Conservation (phyloP, 2,113 vertebrate species). For the Pachyramphus minor region DNA sequence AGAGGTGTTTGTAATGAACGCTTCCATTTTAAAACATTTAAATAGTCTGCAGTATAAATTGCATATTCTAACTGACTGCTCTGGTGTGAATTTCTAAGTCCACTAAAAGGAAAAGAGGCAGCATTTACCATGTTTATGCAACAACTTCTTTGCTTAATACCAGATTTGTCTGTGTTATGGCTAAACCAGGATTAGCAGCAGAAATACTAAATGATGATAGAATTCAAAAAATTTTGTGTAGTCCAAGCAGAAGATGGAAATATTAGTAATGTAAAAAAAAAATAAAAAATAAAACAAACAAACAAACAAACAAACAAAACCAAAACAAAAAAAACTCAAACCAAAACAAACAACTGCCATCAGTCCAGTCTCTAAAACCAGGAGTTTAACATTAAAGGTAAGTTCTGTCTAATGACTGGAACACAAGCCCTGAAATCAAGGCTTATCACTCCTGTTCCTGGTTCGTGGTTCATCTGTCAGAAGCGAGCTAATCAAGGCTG, state of each 20-base stretch:
- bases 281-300: not conserved
- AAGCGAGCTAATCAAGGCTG: not conserved
- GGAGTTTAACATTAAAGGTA: not conserved
- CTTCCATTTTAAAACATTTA: constrained; percentile 5
- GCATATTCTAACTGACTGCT: not conserved
- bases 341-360: not conserved
- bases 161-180: constrained; percentile 12
- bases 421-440: not conserved
- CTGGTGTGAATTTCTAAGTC: constrained; percentile 5
- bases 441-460: not conserved
- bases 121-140: not conserved
- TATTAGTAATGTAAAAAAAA: not conserved
- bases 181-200: constrained; percentile 25
- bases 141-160: constrained; percentile 4
- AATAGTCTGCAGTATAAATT: not conserved
- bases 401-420: not conserved
- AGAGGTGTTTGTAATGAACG: not conserved
- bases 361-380: not conserved
- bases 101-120: not conserved
- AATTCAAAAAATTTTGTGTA: not conserved
- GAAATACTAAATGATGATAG: not conserved
- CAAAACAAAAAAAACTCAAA: not conserved
- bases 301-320: not conserved
- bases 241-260: not conserved
- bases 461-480: not conserved